Conservation (phyloP, 1,140 invertebrate genomes). For the Eurosta solidaginis region DNA sequence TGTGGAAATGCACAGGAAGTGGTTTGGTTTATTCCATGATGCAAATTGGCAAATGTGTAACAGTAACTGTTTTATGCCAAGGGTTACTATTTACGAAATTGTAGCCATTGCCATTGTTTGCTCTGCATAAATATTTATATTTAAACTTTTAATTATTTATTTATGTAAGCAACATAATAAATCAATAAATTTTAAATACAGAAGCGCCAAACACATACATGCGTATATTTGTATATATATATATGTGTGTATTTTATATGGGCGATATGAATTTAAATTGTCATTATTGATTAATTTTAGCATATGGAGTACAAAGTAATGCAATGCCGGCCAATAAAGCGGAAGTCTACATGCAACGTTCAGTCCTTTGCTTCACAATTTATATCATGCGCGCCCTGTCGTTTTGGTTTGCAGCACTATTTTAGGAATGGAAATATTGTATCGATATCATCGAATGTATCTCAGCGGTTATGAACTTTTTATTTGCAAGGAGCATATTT, state of each 20-base stretch:
- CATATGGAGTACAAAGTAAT: neutral
- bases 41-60: neutral
- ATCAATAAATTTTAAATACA: constrained; percentile 11
- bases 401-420: too few species aligned
- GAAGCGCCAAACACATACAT: neutral
- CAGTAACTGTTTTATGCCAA: neutral
- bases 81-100: neutral
- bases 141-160: neutral
- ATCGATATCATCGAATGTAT: too few species aligned
- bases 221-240: neutral
- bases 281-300: constrained; percentile 21
- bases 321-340: neutral
- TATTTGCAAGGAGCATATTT: too few species aligned
- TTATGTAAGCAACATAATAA: neutral
- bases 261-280: constrained; percentile 24
- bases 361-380: too few species aligned
- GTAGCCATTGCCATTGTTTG: neutral
- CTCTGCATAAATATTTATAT: neutral
- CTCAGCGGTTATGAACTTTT: too few species aligned
- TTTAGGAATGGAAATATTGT: too few species aligned
- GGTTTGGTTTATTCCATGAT: neutral
- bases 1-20: neutral
- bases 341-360: neutral
- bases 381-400: too few species aligned
- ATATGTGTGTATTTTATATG: too few species aligned